Percentiles rank a stretch among this genome's conserved stretches.
phyloP scores from a whole-genome alignment of 2,113 vertebrate genomes.

The Globicephala melas region DNA sequence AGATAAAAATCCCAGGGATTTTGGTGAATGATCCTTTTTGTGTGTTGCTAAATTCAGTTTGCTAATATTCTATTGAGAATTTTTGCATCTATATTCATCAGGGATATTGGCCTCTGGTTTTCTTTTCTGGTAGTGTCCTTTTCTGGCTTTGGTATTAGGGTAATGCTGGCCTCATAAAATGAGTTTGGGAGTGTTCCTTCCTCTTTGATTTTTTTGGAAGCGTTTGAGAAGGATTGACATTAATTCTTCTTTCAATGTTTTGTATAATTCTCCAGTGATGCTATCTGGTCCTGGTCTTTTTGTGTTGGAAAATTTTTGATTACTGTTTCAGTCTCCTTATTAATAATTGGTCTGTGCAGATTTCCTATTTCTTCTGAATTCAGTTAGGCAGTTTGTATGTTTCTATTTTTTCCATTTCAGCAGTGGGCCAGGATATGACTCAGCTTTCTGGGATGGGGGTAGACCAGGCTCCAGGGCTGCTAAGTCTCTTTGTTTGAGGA shows the following conservation, averaged over 20 bases:
- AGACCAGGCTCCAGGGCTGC: not conserved
- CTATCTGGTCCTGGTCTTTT: not conserved
- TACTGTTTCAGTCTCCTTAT: not conserved
- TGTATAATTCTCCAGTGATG: not conserved
- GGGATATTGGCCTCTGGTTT: not conserved
- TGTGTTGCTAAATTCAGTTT: not conserved
- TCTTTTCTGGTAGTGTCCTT: not conserved
- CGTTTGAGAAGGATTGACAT: not conserved
- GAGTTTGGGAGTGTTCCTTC: not conserved
- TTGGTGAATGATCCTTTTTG: not conserved
- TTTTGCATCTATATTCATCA: not conserved
- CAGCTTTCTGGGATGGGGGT: not conserved
- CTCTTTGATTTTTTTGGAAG: not conserved
- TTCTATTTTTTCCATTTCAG: not conserved
- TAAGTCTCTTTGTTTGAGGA: not conserved
- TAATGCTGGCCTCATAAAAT: not conserved
- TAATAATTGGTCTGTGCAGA: not conserved
- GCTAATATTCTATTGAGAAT: not conserved
- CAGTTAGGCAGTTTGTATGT: no score
- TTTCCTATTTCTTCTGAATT: not conserved
- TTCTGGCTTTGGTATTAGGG: not conserved
- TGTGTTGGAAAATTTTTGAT: not conserved
- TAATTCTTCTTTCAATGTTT: not conserved
- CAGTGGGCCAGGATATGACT: not conserved
- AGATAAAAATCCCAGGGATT: not conserved